A percentile compares a stretch with the other conserved stretches of the same genome.
These are phyloP conservation scores for Lacerta viridis DNA, from an alignment of 2,797 vertebrate genomes.

Conservation along the genomic window DNA sequence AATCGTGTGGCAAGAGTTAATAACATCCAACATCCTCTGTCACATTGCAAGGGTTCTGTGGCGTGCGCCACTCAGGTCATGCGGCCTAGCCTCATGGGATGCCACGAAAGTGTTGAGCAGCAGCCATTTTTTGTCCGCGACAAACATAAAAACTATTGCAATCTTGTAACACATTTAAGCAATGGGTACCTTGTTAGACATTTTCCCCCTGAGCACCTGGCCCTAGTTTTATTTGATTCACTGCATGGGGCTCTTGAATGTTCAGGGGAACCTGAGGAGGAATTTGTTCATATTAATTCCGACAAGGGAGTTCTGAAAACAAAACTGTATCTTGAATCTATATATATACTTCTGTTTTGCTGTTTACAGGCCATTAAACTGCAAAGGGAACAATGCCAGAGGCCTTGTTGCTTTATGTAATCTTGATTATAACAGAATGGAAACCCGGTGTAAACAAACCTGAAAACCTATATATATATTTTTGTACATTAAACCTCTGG, in stretches of 20 bases:
- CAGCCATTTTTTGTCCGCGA: neutral
- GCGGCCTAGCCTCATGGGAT: neutral
- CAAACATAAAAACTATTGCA: too few species aligned
- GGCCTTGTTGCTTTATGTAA: slow-evolving; percentile 31
- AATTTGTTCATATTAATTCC: slow-evolving; percentile 5
- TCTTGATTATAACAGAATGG: slow-evolving; percentile 11
- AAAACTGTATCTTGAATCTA: neutral
- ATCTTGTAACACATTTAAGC: neutral
- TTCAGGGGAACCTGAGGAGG: neutral
- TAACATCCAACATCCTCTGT: neutral
- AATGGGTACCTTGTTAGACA: neutral
- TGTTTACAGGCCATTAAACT: slow-evolving; percentile 33
- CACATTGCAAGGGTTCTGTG: neutral
- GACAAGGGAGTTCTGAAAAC: neutral
- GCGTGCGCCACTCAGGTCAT: too few species aligned
- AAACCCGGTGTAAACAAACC: slow-evolving; percentile 15
- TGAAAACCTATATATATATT: slow-evolving; percentile 2
- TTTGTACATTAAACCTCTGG: neutral
- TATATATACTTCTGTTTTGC: slow-evolving; percentile 9
- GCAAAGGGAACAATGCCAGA: slow-evolving; percentile 1
- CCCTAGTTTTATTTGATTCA: neutral
- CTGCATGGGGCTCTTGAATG: neutral
- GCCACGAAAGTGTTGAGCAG: neutral
- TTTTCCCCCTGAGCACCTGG: too few species aligned
- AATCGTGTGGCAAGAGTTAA: neutral